These are phyloP conservation scores for Xanthorhoe spadicearia DNA, from an alignment of 2,888 invertebrate species.

Conservation along the genomic window DNA sequence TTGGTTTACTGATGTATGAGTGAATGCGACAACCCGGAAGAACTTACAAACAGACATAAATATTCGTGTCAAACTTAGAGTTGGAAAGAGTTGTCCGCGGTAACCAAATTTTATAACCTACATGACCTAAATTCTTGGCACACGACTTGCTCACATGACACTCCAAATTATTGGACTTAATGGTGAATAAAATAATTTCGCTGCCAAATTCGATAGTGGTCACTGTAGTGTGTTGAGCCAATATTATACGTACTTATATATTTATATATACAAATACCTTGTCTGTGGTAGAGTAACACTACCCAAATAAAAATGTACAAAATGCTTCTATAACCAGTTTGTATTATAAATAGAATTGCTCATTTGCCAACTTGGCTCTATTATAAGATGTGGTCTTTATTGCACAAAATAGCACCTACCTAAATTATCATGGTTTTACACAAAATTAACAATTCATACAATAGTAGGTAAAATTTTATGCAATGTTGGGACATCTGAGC, in stretches of 20 bases:
- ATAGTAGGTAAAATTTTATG: too few species aligned
- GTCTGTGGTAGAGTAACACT: neutral
- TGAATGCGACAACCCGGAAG: too few species aligned
- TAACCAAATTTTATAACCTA: conserved; percentile 14
- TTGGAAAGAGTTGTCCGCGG: conserved; percentile 4
- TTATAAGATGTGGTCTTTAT: neutral
- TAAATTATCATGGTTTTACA: too few species aligned
- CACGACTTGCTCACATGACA: conserved; percentile 7
- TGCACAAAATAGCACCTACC: too few species aligned
- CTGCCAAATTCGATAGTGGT: conserved; percentile 20
- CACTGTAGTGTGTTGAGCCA: neutral
- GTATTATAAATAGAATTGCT: conserved; percentile 17
- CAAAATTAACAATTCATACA: too few species aligned
- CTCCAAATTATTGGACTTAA: conserved; percentile 21
- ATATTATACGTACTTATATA: too few species aligned
- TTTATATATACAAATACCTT: too few species aligned
- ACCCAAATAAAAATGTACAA: conserved; percentile 20
- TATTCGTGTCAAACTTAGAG: neutral
- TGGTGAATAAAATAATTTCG: conserved; percentile 21
- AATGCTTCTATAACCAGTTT: conserved; percentile 17
- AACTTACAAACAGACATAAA: too few species aligned
- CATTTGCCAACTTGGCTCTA: conserved; percentile 13
- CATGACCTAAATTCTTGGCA: conserved; percentile 26
- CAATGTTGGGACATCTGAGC: too few species aligned
- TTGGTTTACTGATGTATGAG: too few species aligned